These are phyloP conservation scores for Scatophagus argus DNA, from an alignment of 2,113 vertebrate species.

Conservation along the genomic window DNA sequence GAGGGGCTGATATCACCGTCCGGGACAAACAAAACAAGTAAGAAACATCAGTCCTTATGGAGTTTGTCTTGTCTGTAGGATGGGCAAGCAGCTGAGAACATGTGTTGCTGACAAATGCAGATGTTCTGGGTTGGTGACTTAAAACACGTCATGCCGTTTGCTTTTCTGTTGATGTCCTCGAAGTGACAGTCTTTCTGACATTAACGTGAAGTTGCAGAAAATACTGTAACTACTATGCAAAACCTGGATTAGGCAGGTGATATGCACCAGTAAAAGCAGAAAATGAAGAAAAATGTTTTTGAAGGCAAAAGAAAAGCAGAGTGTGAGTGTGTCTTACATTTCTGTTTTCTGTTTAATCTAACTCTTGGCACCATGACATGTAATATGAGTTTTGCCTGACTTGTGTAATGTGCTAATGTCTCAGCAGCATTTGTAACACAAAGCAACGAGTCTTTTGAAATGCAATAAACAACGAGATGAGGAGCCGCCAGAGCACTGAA, in stretches of 20 bases:
- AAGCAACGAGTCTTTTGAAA: neutral
- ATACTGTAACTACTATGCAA: neutral
- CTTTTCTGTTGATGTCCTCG: neutral
- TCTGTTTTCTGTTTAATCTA: neutral
- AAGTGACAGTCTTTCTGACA: neutral
- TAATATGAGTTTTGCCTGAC: neutral
- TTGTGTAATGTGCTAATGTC: neutral
- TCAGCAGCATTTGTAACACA: neutral
- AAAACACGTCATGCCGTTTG: neutral
- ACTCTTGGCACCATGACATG: neutral
- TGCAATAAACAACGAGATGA: neutral
- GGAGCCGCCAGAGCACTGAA: neutral
- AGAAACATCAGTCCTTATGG: neutral
- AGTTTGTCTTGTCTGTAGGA: neutral
- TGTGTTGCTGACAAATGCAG: neutral
- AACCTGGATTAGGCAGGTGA: neutral
- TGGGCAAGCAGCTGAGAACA: neutral
- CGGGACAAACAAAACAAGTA: constrained; percentile 97
- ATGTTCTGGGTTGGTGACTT: neutral
- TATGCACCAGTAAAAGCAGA: neutral
- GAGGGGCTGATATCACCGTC: constrained; percentile 89
- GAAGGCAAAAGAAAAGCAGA: neutral
- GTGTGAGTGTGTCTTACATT: neutral
- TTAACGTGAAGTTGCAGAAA: neutral
- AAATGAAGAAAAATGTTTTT: neutral